Conservation (phyloP, 2,797 vertebrate species). For the Falco peregrinus region DNA sequence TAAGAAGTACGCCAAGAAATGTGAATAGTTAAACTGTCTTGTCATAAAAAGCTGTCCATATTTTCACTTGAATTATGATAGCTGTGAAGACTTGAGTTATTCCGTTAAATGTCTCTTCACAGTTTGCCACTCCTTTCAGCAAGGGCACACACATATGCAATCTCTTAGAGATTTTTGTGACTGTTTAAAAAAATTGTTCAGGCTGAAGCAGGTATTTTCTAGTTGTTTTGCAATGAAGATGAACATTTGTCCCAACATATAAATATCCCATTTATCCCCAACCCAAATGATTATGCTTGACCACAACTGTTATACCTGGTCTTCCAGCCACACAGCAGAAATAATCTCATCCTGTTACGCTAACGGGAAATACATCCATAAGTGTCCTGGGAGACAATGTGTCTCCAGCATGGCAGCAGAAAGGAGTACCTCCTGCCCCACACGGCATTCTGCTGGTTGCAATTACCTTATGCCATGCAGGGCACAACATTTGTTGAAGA, state of each 20-base stretch:
- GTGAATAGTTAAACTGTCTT: not conserved
- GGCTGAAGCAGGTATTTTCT: not conserved
- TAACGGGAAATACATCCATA: not conserved
- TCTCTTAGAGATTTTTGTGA: not conserved
- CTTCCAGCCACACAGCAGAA: not conserved
- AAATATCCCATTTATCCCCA: not conserved
- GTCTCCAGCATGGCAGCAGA: not conserved
- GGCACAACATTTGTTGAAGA: not conserved
- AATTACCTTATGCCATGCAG: too few relatives aligned
- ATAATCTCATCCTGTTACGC: not conserved
- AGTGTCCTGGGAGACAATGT: too few relatives aligned
- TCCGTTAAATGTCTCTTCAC: not conserved
- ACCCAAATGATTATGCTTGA: not conserved
- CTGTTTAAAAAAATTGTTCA: not conserved
- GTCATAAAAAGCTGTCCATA: not conserved
- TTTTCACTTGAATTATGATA: not conserved
- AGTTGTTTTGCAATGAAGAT: not conserved
- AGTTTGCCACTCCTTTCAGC: not conserved
- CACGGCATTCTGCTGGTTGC: rapidly evolving
- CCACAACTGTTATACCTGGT: not conserved
- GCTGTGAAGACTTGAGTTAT: not conserved
- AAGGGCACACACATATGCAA: not conserved
- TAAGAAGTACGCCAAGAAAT: not conserved
- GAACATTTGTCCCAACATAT: not conserved
- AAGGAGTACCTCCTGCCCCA: not conserved